phyloP scores from a whole-genome alignment of 2,113 vertebrate species.

The Eulemur rufifrons region DNA sequence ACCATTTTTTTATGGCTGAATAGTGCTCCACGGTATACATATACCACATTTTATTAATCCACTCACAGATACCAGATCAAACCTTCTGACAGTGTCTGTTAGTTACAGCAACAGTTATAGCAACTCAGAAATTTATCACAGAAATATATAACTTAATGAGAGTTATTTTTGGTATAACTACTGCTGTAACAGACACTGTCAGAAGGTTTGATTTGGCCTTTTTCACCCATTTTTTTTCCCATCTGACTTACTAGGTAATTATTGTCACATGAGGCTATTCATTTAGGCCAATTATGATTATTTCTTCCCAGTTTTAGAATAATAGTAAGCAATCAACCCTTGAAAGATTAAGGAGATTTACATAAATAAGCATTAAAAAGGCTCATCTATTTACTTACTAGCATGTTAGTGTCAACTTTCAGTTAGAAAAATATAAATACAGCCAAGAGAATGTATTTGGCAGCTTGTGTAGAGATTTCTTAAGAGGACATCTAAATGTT shows the following conservation, averaged over 20 bases:
- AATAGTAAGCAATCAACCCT: not conserved
- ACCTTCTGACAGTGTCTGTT: no score
- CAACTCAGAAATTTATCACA: no score
- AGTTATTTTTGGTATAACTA: not conserved
- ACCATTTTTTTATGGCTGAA: no score
- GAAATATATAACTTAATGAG: no score
- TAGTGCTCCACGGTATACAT: no score
- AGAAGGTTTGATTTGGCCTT: not conserved
- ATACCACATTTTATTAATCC: no score
- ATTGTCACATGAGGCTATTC: not conserved
- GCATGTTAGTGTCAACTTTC: not conserved
- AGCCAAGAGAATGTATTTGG: not conserved
- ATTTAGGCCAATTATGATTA: not conserved
- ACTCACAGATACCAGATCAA: no score
- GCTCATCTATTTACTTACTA: not conserved
- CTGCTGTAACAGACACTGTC: not conserved
- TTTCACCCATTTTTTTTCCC: not conserved
- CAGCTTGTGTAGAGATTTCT: slow-evolving; percentile 50
- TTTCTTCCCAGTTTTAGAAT: not conserved
- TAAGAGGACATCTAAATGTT: slow-evolving; percentile 55
- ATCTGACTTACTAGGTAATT: not conserved
- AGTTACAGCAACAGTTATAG: no score
- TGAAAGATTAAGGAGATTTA: not conserved
- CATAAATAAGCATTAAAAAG: not conserved
- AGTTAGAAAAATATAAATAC: slow-evolving; percentile 16